Base-by-base conservation (phyloP, 1,140 invertebrate genomes). In the Drosophila nannoptera region DNA sequence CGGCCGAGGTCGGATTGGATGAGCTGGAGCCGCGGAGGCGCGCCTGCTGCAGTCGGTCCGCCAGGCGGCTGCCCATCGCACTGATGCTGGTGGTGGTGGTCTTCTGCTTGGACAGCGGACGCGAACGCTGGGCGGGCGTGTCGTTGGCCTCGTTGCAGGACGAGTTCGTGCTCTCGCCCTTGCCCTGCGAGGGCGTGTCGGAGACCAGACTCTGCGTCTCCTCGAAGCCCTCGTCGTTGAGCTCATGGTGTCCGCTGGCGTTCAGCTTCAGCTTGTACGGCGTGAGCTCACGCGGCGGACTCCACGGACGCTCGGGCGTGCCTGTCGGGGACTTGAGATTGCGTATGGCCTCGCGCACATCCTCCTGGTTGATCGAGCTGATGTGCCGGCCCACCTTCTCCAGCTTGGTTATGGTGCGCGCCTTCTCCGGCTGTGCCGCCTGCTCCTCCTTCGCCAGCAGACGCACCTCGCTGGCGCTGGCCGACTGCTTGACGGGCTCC, bases 211-310 rank as follows among this genome's bases (percentile, higher is more conserved):
- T 96, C 69, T 96, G 95, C 0, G 95, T 96, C 90, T 97, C 96
- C 88, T 97, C 96, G 80, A 97, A 97, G 7, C 96, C 96, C 91
- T 97, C 96, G 83, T 97, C 96, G 72, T 95, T 94, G 42, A 95
- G 80, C 69, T 95, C 93, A 67, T 93, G 92, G 61, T 94, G 93
- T 9, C 92, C 82, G 35, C 69, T 78, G 22, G 59, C 64, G 9
- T 55, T 73, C 4, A 72, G 56, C 40, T 87, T 86, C 8, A 77
- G 43, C 7, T 71, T 75, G 38, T 55, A 72, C 9, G 75, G 69
- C 16, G 76, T 77, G 4, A 89, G 77, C 14, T 89, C 88, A 0
- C 88, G 72, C 0, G 88, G 84, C 5, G 87, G 89, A 81, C 90
- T 90, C 91, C 91, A 92, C 0, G 91, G 90, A 0, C 91, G 90